Conservation (phyloP, 2,113 vertebrate species). For the Dicrurus megarhynchus region DNA sequence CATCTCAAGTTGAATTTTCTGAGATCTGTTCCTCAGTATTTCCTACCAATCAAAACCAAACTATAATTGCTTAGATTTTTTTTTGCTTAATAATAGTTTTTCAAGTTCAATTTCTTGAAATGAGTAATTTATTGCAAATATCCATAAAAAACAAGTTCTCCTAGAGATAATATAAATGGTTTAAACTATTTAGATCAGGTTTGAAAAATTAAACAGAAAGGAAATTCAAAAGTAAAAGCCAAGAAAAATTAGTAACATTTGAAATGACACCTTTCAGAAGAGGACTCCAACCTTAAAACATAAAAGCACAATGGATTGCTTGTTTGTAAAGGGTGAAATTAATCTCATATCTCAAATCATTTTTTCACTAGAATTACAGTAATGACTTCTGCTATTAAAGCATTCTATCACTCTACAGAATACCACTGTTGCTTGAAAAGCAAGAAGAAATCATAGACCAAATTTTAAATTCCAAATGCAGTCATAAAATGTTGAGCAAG, state of each 20-base stretch:
- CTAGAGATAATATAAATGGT: not conserved
- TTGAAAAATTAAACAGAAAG: not conserved
- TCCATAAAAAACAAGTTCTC: not conserved
- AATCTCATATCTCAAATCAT: not conserved
- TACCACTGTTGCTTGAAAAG: not conserved
- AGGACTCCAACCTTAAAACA: not conserved
- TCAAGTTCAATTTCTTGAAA: not conserved
- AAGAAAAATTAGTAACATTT: not conserved
- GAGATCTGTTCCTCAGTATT: not conserved
- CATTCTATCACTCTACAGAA: not conserved
- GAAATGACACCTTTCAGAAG: not conserved
- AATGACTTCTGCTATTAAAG: not conserved
- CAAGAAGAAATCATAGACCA: not conserved
- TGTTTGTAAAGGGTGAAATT: not conserved
- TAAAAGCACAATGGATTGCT: not conserved
- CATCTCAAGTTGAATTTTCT: not conserved
- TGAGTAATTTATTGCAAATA: not conserved
- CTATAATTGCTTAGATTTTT: not conserved
- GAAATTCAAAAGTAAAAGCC: not conserved
- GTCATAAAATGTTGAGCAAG: not conserved
- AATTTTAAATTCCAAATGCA: not conserved
- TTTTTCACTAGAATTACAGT: not conserved
- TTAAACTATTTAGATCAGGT: not conserved
- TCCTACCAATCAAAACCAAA: not conserved
- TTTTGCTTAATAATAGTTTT: not conserved